Conservation (phyloP, 1,140 invertebrate genomes). For the Drosophila eugracilis region DNA sequence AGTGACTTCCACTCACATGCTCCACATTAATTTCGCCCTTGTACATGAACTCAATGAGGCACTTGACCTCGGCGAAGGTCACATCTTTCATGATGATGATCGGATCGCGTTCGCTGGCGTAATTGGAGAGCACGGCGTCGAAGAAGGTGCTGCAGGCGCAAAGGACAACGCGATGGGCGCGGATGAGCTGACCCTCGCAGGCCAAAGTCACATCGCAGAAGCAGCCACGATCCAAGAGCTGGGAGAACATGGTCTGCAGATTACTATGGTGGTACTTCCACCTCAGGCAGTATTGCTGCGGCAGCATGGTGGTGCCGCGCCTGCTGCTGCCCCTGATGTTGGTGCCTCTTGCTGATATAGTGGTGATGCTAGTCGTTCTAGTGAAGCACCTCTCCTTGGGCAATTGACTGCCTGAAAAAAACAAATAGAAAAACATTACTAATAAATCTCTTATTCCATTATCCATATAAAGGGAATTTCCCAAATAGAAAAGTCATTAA, state of each 20-base stretch:
- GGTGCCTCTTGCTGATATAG: background rate
- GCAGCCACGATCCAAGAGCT: slow-evolving; percentile 93
- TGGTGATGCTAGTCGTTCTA: background rate
- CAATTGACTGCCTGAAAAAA: background rate
- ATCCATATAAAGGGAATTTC: too few relatives aligned
- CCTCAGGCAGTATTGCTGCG: slow-evolving; percentile 94
- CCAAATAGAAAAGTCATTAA: too few relatives aligned
- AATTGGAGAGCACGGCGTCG: slow-evolving; percentile 93
- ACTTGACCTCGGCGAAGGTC: slow-evolving; percentile 93
- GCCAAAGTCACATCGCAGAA: slow-evolving; percentile 96
- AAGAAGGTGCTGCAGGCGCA: slow-evolving; percentile 95
- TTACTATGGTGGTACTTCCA: slow-evolving; percentile 97
- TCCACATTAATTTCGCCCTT: slow-evolving; percentile 98
- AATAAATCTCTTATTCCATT: too few relatives aligned
- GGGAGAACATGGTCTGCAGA: slow-evolving; percentile 95
- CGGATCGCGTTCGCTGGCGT: slow-evolving; percentile 92
- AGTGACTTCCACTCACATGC: slow-evolving; percentile 86
- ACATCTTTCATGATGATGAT: slow-evolving; percentile 94
- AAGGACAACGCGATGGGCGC: slow-evolving; percentile 93
- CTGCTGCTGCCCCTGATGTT: slow-evolving; percentile 33
- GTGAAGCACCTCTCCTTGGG: background rate
- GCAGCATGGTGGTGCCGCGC: slow-evolving; percentile 86
- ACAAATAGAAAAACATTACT: background rate
- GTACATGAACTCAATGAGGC: slow-evolving; percentile 97
- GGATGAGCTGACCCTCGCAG: slow-evolving; percentile 94